These are phyloP conservation scores for Drosophila paulistorum DNA, from an alignment of 1,140 invertebrate species.

Conservation along the genomic window DNA sequence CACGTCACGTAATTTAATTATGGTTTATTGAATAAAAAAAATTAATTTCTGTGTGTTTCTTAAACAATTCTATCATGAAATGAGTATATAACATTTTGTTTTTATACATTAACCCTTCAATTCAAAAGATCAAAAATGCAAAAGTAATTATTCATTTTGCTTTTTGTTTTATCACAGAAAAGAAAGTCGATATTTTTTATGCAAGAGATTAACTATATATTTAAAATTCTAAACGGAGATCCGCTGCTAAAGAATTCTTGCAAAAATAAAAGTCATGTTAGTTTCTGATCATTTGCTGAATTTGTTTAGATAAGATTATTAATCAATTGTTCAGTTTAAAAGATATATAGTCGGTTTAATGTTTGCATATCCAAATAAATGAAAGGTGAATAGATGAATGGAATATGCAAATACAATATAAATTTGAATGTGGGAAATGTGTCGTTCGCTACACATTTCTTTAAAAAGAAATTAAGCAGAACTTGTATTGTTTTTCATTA, in stretches of 20 bases:
- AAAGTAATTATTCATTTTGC: not conserved
- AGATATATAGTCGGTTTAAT: too few species aligned
- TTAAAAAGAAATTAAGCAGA: not conserved
- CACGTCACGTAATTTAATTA: conserved; percentile 49
- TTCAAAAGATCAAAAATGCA: not conserved
- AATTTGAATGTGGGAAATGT: not conserved
- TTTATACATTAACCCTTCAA: not conserved
- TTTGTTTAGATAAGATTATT: too few species aligned
- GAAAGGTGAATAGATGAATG: too few species aligned
- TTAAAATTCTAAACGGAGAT: not conserved
- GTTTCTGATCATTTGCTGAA: too few species aligned
- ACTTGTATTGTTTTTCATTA: not conserved
- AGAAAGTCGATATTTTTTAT: not conserved
- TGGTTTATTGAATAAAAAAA: conserved; percentile 38
- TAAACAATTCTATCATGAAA: not conserved
- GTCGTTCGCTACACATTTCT: too few species aligned
- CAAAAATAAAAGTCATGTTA: too few species aligned
- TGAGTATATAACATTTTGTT: not conserved
- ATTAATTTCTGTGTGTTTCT: conserved; percentile 7
- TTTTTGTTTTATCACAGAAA: not conserved
- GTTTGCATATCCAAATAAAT: too few species aligned
- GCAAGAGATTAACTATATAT: not conserved
- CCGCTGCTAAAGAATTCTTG: not conserved
- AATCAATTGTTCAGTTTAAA: too few species aligned
- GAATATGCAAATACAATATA: not conserved